Conservation (phyloP, 2,888 invertebrate genomes). For the Anthrax anthrax region DNA sequence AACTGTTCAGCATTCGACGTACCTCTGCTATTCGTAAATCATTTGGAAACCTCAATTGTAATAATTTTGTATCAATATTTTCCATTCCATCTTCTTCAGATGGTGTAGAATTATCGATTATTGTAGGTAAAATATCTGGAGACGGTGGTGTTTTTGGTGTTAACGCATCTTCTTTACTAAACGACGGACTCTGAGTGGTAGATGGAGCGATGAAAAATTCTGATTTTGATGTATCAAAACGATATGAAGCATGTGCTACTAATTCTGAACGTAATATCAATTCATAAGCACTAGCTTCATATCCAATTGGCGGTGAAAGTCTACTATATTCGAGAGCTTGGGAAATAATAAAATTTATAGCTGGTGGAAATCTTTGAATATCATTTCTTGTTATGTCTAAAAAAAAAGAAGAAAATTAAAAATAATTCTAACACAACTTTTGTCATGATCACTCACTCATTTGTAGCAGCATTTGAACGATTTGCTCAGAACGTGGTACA, state of each 20-base stretch:
- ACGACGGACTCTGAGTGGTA: conserved; percentile 34
- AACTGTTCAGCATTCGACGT: conserved; percentile 67
- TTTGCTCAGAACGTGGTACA: conserved; percentile 24
- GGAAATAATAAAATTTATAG: conserved; percentile 50
- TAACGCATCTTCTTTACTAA: conserved; percentile 30
- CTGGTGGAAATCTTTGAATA: conserved; percentile 51
- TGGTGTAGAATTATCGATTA: conserved; percentile 17
- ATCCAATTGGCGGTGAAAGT: conserved; percentile 53
- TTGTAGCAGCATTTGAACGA: conserved; percentile 18
- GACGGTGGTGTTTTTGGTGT: conserved; percentile 26
- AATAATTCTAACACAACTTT: too few species aligned
- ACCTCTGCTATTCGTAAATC: conserved; percentile 67
- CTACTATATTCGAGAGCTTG: conserved; percentile 55
- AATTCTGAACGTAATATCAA: conserved; percentile 56
- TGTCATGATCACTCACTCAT: background rate
- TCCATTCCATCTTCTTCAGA: conserved; percentile 42
- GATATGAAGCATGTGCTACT: conserved; percentile 34
- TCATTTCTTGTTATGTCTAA: conserved; percentile 40
- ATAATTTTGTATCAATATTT: conserved; percentile 43
- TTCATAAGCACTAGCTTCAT: conserved; percentile 52
- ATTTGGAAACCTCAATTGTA: conserved; percentile 47
- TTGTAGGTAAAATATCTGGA: conserved; percentile 21
- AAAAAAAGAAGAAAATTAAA: background rate
- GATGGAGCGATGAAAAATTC: too few species aligned
- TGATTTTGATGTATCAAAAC: background rate